These are phyloP conservation scores for Mellivora capensis DNA, from an alignment of 2,113 vertebrate genomes.

Conservation along the genomic window DNA sequence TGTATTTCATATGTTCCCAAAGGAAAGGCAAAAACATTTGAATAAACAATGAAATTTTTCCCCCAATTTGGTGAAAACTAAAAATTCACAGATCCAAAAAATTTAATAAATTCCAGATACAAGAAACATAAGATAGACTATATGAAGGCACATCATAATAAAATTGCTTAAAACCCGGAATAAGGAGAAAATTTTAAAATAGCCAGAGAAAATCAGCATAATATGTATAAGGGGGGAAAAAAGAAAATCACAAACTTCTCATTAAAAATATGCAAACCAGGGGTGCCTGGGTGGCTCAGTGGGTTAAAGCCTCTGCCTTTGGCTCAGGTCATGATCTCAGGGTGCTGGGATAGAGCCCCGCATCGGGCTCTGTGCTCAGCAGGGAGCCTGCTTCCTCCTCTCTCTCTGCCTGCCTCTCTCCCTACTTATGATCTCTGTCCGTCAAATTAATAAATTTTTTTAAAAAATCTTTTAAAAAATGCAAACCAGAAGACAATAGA, in stretches of 20 bases:
- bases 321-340: too few relatives aligned
- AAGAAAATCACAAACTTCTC: background rate
- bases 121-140: background rate
- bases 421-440: too few relatives aligned
- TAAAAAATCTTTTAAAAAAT: background rate
- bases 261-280: background rate
- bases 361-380: too few relatives aligned
- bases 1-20: background rate
- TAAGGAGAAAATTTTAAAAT: background rate
- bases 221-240: background rate
- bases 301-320: too few relatives aligned
- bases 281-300: too few relatives aligned
- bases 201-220: background rate
- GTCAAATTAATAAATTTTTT: too few relatives aligned
- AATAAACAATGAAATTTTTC: background rate
- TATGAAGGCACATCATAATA: background rate
- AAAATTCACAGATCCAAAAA: background rate
- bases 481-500: background rate
- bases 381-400: too few relatives aligned
- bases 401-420: too few relatives aligned
- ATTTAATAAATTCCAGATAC: background rate
- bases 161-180: background rate
- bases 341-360: too few relatives aligned
- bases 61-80: background rate
- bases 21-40: background rate